phyloP scores from a whole-genome alignment of 1,140 invertebrate genomes.

The Lordiphosa collinella region DNA sequence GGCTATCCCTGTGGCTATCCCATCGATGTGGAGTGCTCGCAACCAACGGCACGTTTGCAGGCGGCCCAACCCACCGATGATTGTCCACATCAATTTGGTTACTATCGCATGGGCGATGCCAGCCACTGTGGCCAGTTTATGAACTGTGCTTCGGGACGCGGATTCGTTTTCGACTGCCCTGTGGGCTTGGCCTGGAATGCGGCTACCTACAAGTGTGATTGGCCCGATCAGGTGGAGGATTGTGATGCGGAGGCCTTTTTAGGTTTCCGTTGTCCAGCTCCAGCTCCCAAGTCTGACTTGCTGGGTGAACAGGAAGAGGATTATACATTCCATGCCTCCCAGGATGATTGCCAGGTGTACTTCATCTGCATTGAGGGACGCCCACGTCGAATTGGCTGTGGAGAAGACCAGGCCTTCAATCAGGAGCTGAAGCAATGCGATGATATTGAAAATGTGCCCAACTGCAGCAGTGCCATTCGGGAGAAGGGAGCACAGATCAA shows the following conservation, averaged over 20 bases:
- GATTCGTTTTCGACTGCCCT: conserved; percentile 82
- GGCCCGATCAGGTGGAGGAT: conserved; percentile 90
- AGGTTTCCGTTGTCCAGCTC: conserved; percentile 85
- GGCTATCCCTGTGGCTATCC: conserved; percentile 92
- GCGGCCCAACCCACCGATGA: conserved; percentile 83
- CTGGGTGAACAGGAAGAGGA: conserved; percentile 79
- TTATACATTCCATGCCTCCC: conserved; percentile 81
- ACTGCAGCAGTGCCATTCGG: conserved; percentile 81
- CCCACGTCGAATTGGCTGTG: conserved; percentile 87
- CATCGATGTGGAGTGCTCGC: conserved; percentile 88
- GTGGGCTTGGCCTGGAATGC: conserved; percentile 92
- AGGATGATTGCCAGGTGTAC: conserved; percentile 87
- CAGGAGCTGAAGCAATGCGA: conserved; percentile 88
- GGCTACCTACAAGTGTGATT: conserved; percentile 88
- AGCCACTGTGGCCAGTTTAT: conserved; percentile 90
- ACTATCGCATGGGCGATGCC: conserved; percentile 87
- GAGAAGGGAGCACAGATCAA: conserved; percentile 68
- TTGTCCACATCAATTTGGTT: conserved; percentile 92
- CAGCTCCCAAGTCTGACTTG: conserved; percentile 77
- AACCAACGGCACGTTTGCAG: conserved; percentile 83
- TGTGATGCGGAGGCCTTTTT: conserved; percentile 89
- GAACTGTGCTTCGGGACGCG: conserved; percentile 89
- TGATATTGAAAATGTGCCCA: conserved; percentile 87
- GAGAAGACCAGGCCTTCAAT: conserved; percentile 89
- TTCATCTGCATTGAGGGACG: conserved; percentile 89